phyloP scores from a whole-genome alignment of 2,113 vertebrate genomes.

The Eulacestoma nigropectus region DNA sequence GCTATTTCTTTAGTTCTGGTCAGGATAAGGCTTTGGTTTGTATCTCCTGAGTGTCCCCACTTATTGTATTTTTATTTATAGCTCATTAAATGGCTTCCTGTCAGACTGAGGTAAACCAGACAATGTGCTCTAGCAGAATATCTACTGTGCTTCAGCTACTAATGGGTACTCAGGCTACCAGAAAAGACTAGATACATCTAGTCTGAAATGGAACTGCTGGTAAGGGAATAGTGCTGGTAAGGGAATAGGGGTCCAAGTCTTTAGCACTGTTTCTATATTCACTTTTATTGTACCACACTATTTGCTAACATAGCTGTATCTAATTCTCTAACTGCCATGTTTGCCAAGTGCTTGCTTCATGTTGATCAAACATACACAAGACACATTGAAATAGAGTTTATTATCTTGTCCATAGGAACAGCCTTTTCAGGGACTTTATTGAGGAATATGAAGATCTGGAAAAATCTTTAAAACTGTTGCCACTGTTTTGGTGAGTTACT shows the following conservation, averaged over 20 bases:
- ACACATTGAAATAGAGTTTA: neutral
- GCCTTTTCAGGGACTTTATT: neutral
- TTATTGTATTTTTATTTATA: neutral
- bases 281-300: neutral
- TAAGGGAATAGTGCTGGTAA: neutral
- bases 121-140: neutral
- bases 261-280: neutral
- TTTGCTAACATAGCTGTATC: neutral
- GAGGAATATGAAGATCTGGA: neutral
- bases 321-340: neutral
- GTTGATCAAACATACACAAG: neutral
- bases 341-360: neutral
- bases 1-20: neutral
- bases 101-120: neutral
- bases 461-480: neutral
- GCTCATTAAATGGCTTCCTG: neutral
- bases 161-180: neutral
- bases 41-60: neutral
- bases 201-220: neutral
- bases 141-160: neutral
- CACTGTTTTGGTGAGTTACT: neutral
- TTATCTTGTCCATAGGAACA: neutral
- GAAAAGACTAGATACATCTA: neutral
- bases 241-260: neutral
- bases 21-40: neutral